A percentile compares a stretch with the other conserved stretches of the same genome.
phyloP scores from a whole-genome alignment of 2,113 vertebrate species.

The Laterallus jamaicensis region DNA sequence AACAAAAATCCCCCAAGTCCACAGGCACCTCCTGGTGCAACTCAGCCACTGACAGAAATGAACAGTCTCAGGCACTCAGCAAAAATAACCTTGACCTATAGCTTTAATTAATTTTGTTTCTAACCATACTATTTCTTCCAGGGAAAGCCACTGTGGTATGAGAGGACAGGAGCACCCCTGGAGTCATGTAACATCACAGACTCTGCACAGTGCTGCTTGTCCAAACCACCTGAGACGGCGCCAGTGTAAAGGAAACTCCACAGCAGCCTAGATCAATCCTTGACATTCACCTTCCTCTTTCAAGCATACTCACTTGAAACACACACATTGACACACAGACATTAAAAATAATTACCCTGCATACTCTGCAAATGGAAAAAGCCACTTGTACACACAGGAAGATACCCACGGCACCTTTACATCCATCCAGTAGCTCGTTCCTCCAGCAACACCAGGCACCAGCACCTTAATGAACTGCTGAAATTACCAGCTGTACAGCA shows the following conservation, averaged over 20 bases:
- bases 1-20: neutral
- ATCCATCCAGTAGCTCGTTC: neutral
- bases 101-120: neutral
- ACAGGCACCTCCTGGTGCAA: neutral
- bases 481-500: neutral
- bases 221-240: neutral
- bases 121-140: neutral
- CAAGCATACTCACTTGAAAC: neutral
- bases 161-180: neutral
- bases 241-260: neutral
- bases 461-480: neutral
- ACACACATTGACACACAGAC: neutral
- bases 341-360: neutral
- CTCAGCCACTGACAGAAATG: neutral
- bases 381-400: neutral
- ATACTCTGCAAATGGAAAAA: neutral
- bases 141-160: neutral
- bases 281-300: neutral
- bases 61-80: neutral
- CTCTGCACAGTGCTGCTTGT: neutral
- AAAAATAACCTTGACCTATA: neutral
- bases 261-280: neutral
- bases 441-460: neutral
- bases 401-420: neutral
- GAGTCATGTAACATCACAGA: neutral